Percentiles rank a stretch among this genome's conserved stretches.
Evolutionary conservation across 2,797 vertebrate species (phyloP).

Genomic region (Macroramphosus scolopax): DNA sequence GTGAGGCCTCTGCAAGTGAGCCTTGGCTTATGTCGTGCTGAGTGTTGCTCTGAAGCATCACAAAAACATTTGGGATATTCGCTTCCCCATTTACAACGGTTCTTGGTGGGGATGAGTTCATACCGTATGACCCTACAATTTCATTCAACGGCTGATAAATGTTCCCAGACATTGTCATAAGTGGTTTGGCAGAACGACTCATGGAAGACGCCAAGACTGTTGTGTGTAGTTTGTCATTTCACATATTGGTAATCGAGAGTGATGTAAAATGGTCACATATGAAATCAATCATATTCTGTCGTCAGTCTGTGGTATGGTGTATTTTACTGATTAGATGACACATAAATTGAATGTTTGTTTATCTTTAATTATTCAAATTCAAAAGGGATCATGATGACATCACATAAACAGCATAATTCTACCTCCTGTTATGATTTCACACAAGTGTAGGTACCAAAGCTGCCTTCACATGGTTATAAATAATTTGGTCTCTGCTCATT

Average conservation of each 20-base stretch:
- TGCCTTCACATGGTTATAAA: too few species aligned
- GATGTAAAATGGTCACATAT: conserved; percentile 8
- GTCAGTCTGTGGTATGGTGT: background rate
- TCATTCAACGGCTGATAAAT: conserved; percentile 29
- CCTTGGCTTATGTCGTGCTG: conserved; percentile 50
- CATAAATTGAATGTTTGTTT: too few species aligned
- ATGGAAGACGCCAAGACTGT: conserved; percentile 2
- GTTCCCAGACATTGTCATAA: conserved; percentile 1
- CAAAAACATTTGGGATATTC: conserved; percentile 61
- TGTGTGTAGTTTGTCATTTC: too few species aligned
- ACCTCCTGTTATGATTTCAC: too few species aligned
- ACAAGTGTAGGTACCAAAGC: too few species aligned
- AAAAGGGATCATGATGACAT: too few species aligned
- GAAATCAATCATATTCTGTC: conserved; percentile 1
- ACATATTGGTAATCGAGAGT: conserved; percentile 3
- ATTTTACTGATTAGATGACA: too few species aligned
- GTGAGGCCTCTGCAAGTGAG: conserved; percentile 55
- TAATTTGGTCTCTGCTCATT: too few species aligned
- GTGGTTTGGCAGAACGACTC: background rate
- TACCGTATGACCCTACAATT: conserved; percentile 32
- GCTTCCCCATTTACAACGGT: too few species aligned
- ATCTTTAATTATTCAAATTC: too few species aligned
- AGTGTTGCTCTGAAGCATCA: conserved; percentile 59
- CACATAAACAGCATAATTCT: too few species aligned
- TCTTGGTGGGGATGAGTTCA: conserved; percentile 47